Conservation (phyloP, 2,113 vertebrate species). For the Corythoichthys haematopterus region DNA sequence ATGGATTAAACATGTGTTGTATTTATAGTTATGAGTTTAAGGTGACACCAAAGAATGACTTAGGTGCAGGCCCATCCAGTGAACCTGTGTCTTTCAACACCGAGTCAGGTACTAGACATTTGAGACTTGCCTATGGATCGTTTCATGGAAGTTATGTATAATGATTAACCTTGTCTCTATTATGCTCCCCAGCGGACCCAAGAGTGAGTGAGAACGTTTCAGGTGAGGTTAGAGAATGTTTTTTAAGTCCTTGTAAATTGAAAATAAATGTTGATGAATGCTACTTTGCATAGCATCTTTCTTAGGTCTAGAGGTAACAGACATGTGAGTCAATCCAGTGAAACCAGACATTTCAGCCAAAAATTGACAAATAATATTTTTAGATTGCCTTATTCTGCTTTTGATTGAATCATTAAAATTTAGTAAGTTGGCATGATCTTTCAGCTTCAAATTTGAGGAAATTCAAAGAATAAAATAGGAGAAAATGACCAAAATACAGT, state of each 20-base stretch:
- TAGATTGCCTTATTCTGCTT: not conserved
- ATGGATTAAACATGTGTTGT: not conserved
- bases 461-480: too few relatives aligned
- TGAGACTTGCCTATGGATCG: not conserved
- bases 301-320: too few relatives aligned
- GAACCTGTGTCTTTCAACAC: slow-evolving; percentile 85
- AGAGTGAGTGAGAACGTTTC: slow-evolving; percentile 86
- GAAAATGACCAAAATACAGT: too few relatives aligned
- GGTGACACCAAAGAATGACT: slow-evolving; percentile 87
- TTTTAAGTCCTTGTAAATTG: not conserved
- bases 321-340: too few relatives aligned
- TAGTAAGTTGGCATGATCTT: too few relatives aligned
- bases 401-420: not conserved
- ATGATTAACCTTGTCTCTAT: slow-evolving; percentile 8
- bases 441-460: too few relatives aligned
- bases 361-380: too few relatives aligned
- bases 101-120: slow-evolving; percentile 83
- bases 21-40: slow-evolving; percentile 86
- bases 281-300: too few relatives aligned
- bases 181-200: slow-evolving; percentile 80
- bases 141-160: not conserved
- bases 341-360: not conserved
- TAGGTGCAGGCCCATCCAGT: slow-evolving; percentile 84
- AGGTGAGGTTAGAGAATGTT: slow-evolving; percentile 70
- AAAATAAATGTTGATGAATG: not conserved